These are phyloP conservation scores for Himantopus leucocephalus DNA, from an alignment of 2,113 vertebrate species.

Conservation along the genomic window DNA sequence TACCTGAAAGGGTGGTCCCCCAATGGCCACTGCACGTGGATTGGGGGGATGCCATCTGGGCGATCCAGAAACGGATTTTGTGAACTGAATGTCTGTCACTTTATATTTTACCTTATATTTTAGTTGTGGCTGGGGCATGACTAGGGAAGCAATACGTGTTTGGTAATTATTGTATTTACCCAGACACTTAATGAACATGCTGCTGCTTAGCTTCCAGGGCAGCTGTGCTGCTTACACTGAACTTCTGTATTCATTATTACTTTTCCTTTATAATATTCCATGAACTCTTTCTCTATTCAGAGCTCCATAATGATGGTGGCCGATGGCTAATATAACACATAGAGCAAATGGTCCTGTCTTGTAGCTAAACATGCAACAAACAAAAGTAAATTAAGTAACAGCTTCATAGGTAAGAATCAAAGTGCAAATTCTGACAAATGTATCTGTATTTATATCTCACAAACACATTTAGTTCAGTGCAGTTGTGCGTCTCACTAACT, in stretches of 20 bases:
- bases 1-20: background rate
- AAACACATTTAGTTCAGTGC: background rate
- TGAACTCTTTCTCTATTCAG: background rate
- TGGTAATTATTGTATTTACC: background rate
- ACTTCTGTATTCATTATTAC: background rate
- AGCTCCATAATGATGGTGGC: background rate
- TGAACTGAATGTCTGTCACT: background rate
- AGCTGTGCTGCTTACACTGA: background rate
- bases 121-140: background rate
- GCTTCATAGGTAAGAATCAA: background rate
- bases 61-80: background rate
- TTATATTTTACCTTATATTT: background rate
- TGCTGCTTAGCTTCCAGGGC: background rate
- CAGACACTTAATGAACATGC: background rate
- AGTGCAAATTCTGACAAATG: background rate
- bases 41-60: rapidly evolving
- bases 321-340: background rate
- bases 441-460: background rate
- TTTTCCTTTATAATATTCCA: background rate
- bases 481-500: background rate
- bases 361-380: background rate
- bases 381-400: background rate
- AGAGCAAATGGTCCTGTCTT: background rate
- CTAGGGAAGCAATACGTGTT: background rate
- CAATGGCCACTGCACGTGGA: background rate